Percentiles rank a stretch among this genome's conserved stretches.
Conservation (phyloP, 1,140 invertebrate genomes). For the Sipha flava region DNA sequence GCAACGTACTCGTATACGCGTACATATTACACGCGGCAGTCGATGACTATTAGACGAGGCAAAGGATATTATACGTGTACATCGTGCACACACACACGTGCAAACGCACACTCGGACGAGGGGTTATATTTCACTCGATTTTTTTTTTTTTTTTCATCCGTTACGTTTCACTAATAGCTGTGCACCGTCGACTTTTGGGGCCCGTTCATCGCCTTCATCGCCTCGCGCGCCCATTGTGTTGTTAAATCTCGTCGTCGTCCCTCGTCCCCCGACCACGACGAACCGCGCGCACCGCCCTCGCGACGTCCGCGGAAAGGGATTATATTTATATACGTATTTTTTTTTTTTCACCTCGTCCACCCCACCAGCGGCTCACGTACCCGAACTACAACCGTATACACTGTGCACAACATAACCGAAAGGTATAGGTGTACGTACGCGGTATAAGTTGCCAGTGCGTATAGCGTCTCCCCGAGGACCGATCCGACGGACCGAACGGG, state of each 20-base stretch:
- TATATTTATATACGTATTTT: not conserved
- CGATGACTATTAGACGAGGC: not conserved
- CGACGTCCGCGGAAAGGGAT: not conserved
- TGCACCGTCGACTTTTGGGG: not conserved
- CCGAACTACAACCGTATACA: not conserved
- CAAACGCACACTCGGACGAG: not conserved
- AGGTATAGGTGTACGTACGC: not conserved
- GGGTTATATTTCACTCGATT: not conserved
- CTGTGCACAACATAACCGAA: not conserved
- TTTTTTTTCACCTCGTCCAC: not conserved
- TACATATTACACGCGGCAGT: not conserved
- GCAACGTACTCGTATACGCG: not conserved
- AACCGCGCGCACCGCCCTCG: not conserved
- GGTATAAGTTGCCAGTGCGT: not conserved
- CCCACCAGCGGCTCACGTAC: not conserved
- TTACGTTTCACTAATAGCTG: slow-evolving; percentile 10
- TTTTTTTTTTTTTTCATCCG: not conserved
- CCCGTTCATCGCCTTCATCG: not conserved
- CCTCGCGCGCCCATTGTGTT: not conserved
- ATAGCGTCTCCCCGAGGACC: slow-evolving; percentile 1
- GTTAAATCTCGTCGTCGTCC: not conserved
- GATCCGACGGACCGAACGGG: not conserved
- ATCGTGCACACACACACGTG: not conserved
- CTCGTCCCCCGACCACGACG: not conserved
- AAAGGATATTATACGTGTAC: not conserved